Evolutionary conservation across 2,113 vertebrate genomes (phyloP).

Genomic region (Carlito syrichta): DNA sequence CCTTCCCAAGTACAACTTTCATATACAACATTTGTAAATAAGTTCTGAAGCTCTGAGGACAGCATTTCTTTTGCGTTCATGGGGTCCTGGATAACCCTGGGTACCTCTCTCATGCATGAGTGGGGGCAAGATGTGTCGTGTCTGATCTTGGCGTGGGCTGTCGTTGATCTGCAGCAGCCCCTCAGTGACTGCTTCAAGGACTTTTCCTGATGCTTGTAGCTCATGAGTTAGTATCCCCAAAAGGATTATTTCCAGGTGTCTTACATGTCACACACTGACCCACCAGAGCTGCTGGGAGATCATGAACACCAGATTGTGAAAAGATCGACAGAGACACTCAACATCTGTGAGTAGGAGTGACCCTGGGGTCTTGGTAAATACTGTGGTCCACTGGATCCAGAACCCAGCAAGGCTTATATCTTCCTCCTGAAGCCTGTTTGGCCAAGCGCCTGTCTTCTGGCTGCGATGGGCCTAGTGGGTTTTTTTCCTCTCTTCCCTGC

Average conservation of each 20-base stretch:
- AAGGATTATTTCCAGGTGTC: too few species aligned
- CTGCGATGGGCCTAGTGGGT: background rate
- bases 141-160: background rate
- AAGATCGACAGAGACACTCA: too few species aligned
- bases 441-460: background rate
- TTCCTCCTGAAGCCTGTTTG: background rate
- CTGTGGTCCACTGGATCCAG: background rate
- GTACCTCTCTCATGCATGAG: too few species aligned
- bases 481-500: background rate
- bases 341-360: background rate
- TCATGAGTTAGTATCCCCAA: background rate
- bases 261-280: too few species aligned
- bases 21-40: too few species aligned
- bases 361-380: background rate
- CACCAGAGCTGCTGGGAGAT: too few species aligned
- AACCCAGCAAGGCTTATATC: background rate
- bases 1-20: background rate
- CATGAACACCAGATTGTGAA: background rate
- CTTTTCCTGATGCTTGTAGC: background rate
- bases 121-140: background rate
- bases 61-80: background rate
- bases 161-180: background rate
- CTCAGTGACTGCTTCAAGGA: background rate
- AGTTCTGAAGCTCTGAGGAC: background rate
- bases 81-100: background rate